Evolutionary conservation across 1,140 invertebrate genomes (phyloP).

Genomic region (Lysiphlebus fabarum): DNA sequence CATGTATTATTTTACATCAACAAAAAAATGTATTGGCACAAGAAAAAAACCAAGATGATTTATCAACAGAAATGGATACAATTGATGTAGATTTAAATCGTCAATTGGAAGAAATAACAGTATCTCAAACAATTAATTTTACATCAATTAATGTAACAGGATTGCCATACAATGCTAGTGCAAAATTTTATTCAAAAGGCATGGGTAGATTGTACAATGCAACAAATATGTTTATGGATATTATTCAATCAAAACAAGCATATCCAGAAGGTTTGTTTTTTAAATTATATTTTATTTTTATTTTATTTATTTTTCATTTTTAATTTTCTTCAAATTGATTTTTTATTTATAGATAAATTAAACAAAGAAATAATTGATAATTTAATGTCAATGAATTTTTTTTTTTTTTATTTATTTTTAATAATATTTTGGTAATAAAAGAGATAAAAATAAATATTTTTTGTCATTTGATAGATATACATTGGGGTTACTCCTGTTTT

Average conservation of each 20-base stretch:
- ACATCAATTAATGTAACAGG: slow-evolving; percentile 45
- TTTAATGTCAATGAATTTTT: too few relatives aligned
- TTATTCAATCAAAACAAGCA: slow-evolving; percentile 54
- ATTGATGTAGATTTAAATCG: slow-evolving; percentile 53
- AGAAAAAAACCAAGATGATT: slow-evolving; percentile 20
- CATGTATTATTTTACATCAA: too few relatives aligned
- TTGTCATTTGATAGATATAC: too few relatives aligned
- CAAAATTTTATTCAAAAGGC: slow-evolving; percentile 63
- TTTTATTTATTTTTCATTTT: too few relatives aligned
- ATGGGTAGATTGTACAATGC: slow-evolving; percentile 69
- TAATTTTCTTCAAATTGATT: too few relatives aligned
- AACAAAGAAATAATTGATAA: too few relatives aligned
- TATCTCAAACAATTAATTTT: slow-evolving; percentile 49
- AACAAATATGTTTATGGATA: slow-evolving; percentile 62
- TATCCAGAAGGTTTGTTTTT: slow-evolving; percentile 57
- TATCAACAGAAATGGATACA: slow-evolving; percentile 39
- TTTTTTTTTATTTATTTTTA: too few relatives aligned
- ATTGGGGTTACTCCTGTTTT: too few relatives aligned
- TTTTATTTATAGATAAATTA: too few relatives aligned
- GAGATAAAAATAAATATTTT: too few relatives aligned
- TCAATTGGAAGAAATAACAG: slow-evolving; percentile 51
- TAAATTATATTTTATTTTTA: too few relatives aligned
- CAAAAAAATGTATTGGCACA: background rate
- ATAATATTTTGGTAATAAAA: too few relatives aligned
- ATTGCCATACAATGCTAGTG: slow-evolving; percentile 57